Evolutionary conservation across 2,888 invertebrate species (phyloP), one percentile per base, ranked within the genome.

Genomic region (Noctua janthina): DNA sequence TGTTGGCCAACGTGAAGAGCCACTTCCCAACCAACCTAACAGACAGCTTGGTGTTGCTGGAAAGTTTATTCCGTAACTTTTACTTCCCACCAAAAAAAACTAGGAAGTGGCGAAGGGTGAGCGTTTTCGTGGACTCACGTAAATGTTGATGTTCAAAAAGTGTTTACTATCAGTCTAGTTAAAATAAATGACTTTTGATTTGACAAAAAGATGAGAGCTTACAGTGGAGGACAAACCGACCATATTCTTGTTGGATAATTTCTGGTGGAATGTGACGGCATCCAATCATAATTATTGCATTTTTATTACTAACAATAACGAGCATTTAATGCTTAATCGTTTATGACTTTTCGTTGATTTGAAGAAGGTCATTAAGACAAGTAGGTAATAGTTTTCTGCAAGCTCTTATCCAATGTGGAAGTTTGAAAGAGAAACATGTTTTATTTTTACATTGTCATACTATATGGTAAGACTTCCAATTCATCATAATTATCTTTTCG

Each of bases 391-490:
- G 20, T 49, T 46, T 67, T 51, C 46, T 13, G n/a, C 6, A 49
- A 49, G 5, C 67, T 77, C 39, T 64, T 56, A 10, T 77, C 68
- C 13, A 64, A 43, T 81, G 68, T 71, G 68, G 35, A 51, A 84
- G 49, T 43, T 84, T 51, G 23, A 64, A 13, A 35, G 67, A 79
- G 71, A 67, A 86, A 78, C 81, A 87, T 86, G 78, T 56, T 76
- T 62, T 54, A 68, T 66, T 73, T 66, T 66, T 20, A 39, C 5
- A 39, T 82, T 72, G 69, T 78, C 11, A 23, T 85, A 23, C 51
- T 87, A 13, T 87, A 78, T 70, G 82, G 87, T 87, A 71, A 87
- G 82, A n/a, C 3, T 72, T 6, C 17, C 35, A 66, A 10, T 39
- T 66, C 20, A 66, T 66, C 20, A 17, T 35, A 17, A 66, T 4